Evolutionary conservation across 2,888 invertebrate species (phyloP), one percentile per base, ranked within the genome.

Genomic region (Glyphotaelius pellucidus): DNA sequence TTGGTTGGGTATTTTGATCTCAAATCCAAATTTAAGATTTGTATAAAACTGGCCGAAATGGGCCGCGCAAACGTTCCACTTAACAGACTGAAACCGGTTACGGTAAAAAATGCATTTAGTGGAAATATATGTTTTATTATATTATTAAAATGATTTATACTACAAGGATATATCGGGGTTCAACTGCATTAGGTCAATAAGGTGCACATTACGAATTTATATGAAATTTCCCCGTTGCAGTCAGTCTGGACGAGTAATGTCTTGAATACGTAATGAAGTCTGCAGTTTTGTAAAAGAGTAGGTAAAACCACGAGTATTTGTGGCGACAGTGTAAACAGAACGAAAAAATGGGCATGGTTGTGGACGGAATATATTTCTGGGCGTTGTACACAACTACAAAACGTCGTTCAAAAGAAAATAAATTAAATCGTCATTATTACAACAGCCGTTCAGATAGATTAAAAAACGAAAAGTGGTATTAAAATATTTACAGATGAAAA

Each of bases 181-280:
- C 25, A 4, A 67, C 67, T 67, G 25, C 25, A 67, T 67, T 67
- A 67, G 67, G 67, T 67, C 67, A 19, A 67, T 67, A 67, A 67
- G 67, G 67, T 67, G 67, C 67, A 67, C 19, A 67, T 67, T 67
- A 25, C 9, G 67, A 7, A 25, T 67, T 67, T 67, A 30, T 80
- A 81, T 19, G 15, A 35, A 89, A 89, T 80, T 80, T 89, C 81
- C 89, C 79, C 38, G 52, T 67, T 42, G 89, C 42, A 38, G 35
- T n/a, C 80, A 35, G 79, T 67, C 67, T 25, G 67, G 67, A 80
- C 38, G 79, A 38, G 89, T 80, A 89, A 42, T 9, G 89, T 19
- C 38, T 42, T 79, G 89, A 81, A 89, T 89, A 89, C 80, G 42
- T 80, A 89, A 89, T 42, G 89, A 38, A 30, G 89, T 31, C 47